Percentiles rank a stretch among this genome's conserved stretches.
These are phyloP conservation scores for Caenorhabditis sp. DNA, from an alignment of 2,888 invertebrate genomes.

Conservation along the genomic window DNA sequence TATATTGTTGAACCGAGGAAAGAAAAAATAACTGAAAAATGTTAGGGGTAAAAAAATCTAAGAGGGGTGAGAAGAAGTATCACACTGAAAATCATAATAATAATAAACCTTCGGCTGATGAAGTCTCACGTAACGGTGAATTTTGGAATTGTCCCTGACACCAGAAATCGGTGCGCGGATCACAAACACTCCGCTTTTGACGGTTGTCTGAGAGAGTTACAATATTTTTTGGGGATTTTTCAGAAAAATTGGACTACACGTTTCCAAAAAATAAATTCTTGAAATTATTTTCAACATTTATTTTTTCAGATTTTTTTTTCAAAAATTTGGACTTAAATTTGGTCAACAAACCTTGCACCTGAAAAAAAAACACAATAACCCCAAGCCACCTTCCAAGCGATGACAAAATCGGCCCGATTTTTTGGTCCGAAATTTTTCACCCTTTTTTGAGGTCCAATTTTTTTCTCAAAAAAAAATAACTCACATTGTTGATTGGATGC, in stretches of 20 bases:
- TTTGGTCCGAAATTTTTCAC: too few relatives aligned
- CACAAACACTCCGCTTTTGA: constrained; percentile 62
- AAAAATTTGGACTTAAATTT: too few relatives aligned
- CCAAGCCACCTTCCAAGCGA: too few relatives aligned
- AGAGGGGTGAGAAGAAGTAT: neutral
- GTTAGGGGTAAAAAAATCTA: neutral
- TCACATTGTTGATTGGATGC: constrained; percentile 47
- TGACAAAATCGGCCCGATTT: too few relatives aligned
- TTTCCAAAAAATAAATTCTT: too few relatives aligned
- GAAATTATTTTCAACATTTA: too few relatives aligned
- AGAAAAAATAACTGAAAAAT: neutral
- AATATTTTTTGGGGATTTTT: neutral
- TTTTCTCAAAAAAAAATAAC: constrained; percentile 4
- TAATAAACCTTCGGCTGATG: constrained; percentile 2
- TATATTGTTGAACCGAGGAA: neutral
- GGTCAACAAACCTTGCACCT: too few relatives aligned
- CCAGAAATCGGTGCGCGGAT: constrained; percentile 70
- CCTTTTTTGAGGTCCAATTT: neutral
- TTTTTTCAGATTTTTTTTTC: too few relatives aligned
- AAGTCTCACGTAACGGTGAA: constrained; percentile 27
- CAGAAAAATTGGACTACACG: too few relatives aligned
- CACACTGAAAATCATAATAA: neutral
- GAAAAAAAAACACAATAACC: too few relatives aligned
- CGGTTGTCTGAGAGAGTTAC: constrained; percentile 42
- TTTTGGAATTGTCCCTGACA: constrained; percentile 54